Evolutionary conservation across 1,140 invertebrate species (phyloP).

Genomic region (Argopecten irradians): DNA sequence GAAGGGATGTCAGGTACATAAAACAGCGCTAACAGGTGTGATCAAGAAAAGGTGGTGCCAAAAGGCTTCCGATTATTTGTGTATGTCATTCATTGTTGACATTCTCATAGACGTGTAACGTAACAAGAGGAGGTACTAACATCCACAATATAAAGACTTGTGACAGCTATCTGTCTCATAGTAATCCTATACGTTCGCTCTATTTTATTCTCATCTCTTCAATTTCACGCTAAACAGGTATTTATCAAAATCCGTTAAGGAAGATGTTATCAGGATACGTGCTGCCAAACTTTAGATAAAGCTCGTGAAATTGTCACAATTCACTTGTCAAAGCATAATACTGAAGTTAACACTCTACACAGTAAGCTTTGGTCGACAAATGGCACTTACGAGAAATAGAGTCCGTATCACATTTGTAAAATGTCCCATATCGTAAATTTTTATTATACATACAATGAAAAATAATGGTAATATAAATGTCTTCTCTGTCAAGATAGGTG

Average conservation of each 20-base stretch:
- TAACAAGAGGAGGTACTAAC: not conserved
- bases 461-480: slow-evolving; percentile 5
- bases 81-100: not conserved
- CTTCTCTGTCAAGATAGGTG: slow-evolving; percentile 9
- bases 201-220: slow-evolving; percentile 17
- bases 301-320: slow-evolving; percentile 10
- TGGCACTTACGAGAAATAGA: slow-evolving; percentile 16
- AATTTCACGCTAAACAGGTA: slow-evolving; percentile 17
- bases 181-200: not conserved
- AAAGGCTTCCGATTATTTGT: not conserved
- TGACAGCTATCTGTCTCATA: not conserved
- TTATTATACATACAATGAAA: slow-evolving; percentile 19
- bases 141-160: not conserved
- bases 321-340: slow-evolving; percentile 18
- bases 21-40: too few species aligned
- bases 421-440: not conserved
- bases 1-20: too few species aligned
- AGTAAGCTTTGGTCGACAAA: not conserved
- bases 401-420: not conserved
- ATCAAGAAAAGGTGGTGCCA: too few species aligned
- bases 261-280: not conserved
- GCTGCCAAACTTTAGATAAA: not conserved
- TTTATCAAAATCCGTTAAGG: not conserved
- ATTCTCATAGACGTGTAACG: not conserved
- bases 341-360: not conserved